Evolutionary conservation across 2,797 vertebrate genomes (phyloP).

Genomic region (Typhlichthys eigenmanni): DNA sequence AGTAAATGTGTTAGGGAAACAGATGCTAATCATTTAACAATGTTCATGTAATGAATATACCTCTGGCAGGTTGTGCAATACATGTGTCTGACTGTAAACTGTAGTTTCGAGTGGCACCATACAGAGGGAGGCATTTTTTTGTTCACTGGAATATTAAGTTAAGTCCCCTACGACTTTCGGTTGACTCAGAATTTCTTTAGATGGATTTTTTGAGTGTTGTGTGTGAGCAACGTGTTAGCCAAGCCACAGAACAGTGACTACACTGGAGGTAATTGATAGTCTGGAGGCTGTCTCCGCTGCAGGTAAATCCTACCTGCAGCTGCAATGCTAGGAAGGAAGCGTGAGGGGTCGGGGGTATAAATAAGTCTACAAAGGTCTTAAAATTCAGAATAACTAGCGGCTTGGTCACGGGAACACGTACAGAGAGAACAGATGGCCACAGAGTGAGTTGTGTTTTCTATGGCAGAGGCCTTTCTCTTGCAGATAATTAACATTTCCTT

Average conservation of each 20-base stretch:
- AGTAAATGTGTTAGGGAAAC: no score
- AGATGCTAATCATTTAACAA: no score
- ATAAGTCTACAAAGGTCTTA: constrained; percentile 65
- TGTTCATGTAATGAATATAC: background rate
- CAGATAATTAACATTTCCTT: constrained; percentile 24
- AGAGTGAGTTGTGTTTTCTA: constrained; percentile 37
- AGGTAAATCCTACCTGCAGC: constrained; percentile 77
- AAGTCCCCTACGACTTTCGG: constrained; percentile 29
- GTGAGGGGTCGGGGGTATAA: constrained; percentile 42
- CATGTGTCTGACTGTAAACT: constrained; percentile 28
- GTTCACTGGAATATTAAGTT: constrained; percentile 2
- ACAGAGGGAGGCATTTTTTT: constrained; percentile 18
- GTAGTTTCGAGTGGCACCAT: background rate
- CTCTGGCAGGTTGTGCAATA: constrained; percentile 13
- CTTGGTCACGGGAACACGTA: constrained; percentile 7
- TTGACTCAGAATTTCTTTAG: constrained; percentile 40
- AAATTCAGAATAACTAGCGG: constrained; percentile 63
- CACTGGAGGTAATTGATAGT: constrained; percentile 77
- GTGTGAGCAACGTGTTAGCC: constrained; percentile 54
- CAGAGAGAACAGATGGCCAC: constrained; percentile 17
- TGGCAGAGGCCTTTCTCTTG: constrained; percentile 18
- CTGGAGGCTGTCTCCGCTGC: constrained; percentile 75
- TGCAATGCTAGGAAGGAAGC: constrained; percentile 48
- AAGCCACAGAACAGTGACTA: constrained; percentile 68
- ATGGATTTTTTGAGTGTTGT: constrained; percentile 26